Conservation (phyloP, 2,113 vertebrate species). For the Eubucco bourcierii region DNA sequence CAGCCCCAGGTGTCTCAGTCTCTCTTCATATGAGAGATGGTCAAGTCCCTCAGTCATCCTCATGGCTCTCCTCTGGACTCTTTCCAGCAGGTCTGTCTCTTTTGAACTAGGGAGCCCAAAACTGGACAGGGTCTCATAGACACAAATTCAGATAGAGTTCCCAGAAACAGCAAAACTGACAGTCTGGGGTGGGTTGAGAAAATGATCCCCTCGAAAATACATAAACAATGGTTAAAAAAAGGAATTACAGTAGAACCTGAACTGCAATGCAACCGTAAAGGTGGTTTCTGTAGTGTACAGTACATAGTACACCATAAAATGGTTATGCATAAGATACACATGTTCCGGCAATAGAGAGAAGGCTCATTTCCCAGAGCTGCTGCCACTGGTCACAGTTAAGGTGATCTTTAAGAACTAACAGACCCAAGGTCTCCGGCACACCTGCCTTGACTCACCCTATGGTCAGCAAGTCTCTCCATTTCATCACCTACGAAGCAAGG, state of each 20-base stretch:
- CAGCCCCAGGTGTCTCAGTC: too few species aligned
- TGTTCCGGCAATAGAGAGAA: background rate
- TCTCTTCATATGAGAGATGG: too few species aligned
- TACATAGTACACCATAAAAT: background rate
- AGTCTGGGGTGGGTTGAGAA: too few species aligned
- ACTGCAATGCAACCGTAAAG: background rate
- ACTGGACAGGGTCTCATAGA: too few species aligned
- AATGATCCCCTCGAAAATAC: background rate
- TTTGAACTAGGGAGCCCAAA: too few species aligned
- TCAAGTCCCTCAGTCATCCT: too few species aligned
- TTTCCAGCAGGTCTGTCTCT: too few species aligned
- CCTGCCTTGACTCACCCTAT: background rate
- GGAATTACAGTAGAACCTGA: background rate
- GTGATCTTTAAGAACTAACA: background rate
- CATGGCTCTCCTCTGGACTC: too few species aligned
- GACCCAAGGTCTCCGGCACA: background rate
- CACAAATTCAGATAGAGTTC: too few species aligned
- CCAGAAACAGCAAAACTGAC: too few species aligned
- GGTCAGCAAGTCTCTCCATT: background rate
- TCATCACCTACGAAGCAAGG: background rate
- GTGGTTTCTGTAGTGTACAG: background rate
- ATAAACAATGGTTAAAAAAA: too few species aligned
- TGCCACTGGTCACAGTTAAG: background rate
- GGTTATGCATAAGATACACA: background rate
- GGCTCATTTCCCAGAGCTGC: background rate